phyloP scores from a whole-genome alignment of 2,797 vertebrate genomes.

The Gobio occitaniae region DNA sequence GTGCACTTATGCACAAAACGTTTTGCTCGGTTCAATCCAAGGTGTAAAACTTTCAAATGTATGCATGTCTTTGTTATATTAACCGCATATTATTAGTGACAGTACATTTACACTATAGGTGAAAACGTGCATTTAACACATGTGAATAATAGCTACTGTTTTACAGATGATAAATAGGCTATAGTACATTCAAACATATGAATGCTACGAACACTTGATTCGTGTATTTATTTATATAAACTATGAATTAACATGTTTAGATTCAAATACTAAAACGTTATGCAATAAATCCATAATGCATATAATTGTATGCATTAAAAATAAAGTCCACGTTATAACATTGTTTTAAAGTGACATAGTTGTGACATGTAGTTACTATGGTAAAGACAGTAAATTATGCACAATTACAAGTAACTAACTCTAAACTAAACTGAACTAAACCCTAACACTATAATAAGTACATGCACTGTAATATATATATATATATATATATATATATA shows the following conservation, averaged over 20 bases:
- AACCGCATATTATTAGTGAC: neutral
- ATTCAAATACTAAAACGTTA: neutral
- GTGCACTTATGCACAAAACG: neutral
- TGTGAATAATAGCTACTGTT: neutral
- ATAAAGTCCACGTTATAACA: neutral
- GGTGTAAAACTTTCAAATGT: neutral
- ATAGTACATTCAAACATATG: neutral
- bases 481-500: too few relatives aligned
- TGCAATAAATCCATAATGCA: neutral
- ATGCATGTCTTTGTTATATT: neutral
- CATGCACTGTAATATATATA: neutral
- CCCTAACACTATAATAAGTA: neutral
- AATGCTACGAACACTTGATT: neutral
- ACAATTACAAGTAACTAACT: neutral
- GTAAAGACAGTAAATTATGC: neutral
- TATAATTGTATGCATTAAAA: neutral
- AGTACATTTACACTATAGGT: neutral
- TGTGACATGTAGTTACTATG: neutral
- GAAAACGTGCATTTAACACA: neutral
- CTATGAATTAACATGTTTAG: neutral
- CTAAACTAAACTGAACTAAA: neutral
- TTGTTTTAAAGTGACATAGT: neutral
- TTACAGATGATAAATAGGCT: neutral
- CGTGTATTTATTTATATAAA: neutral
- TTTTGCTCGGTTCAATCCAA: neutral